Base-by-base conservation (phyloP, 2,797 vertebrate genomes). In the Poliocrania exsul region DNA sequence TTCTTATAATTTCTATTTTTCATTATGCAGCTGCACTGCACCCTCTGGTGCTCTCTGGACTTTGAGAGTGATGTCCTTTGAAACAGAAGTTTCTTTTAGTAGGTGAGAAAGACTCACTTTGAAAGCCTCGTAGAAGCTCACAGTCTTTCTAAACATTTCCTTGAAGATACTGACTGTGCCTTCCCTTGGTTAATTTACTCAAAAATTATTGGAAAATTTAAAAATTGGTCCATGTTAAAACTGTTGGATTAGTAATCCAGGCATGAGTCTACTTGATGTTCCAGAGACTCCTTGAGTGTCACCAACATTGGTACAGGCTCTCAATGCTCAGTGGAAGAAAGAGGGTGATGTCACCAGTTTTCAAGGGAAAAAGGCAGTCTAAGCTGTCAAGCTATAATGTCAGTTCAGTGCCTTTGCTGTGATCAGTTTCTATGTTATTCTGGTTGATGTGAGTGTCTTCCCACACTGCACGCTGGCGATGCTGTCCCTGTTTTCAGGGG, bases 381-480 rank as follows among this genome's bases (percentile, higher is more conserved):
- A 58, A 66, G n/a, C 35, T 61, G 33, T 70, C 25, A 37, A 37
- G 31, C 37, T 70, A 1, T 16, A 57, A 28, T 24, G 21, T 14
- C 33, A 71, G 40, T 64, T 86, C 42, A 57, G 0, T 50, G 38
- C 5, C 26, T 86, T 67, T 86, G 42, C 61, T 88, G 51, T 51
- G 28, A 67, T 16, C 3, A 4, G 20, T 83, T 88, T 88, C 28
- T n/a, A 8, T 3, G 1, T 58, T 2, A 0, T 66, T 47, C 21
- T 86, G 61, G 35, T 78, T 66, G 29, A 16, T 31, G 61, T 51
- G 44, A 26, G 53, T 58, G n/a, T 44, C 25, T 84, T 83, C 46
- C 47, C 11, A 7, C 0, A 0, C 20, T 20, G 24, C 25, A 3
- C 25, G 20, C 31, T 54, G 61, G 29, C 3, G 1, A 40, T 8